Evolutionary conservation across 2,888 invertebrate species (phyloP).

Genomic region (Drosophila mimica): DNA sequence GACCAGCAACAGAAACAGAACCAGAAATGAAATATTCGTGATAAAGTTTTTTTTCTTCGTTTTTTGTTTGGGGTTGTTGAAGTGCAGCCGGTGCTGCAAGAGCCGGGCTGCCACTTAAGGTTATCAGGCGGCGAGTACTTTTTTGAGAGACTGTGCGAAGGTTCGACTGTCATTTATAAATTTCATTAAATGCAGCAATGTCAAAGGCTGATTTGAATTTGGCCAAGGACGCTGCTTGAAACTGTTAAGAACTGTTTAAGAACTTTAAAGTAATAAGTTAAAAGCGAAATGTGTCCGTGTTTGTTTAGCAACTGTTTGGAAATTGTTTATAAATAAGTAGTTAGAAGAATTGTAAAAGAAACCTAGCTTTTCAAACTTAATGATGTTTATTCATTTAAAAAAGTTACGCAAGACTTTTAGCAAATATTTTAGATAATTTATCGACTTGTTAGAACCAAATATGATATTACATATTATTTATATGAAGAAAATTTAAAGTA

Average conservation of each 20-base stretch:
- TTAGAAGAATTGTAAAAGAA: too few species aligned
- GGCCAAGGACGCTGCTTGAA: slow-evolving; percentile 4
- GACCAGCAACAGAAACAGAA: slow-evolving; percentile 13
- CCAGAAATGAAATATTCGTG: slow-evolving; percentile 26
- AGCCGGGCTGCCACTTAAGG: slow-evolving; percentile 23
- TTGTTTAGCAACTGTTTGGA: not conserved
- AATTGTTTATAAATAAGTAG: not conserved
- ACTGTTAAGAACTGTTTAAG: not conserved
- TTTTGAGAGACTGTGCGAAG: slow-evolving; percentile 1
- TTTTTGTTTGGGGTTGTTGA: slow-evolving; percentile 45
- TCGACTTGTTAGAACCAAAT: not conserved
- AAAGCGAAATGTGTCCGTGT: not conserved
- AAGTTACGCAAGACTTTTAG: not conserved
- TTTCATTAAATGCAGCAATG: slow-evolving; percentile 26
- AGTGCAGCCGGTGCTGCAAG: slow-evolving; percentile 46
- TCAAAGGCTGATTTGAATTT: slow-evolving; percentile 10
- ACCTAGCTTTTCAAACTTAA: too few species aligned
- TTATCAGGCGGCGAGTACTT: slow-evolving; percentile 29
- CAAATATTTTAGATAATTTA: not conserved
- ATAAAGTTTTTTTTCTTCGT: slow-evolving; percentile 44
- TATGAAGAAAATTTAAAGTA: not conserved
- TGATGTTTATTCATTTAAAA: not conserved
- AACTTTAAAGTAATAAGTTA: not conserved
- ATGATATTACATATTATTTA: not conserved
- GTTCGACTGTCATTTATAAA: slow-evolving; percentile 30